Conservation (phyloP, 2,888 invertebrate species). For the Synergus gifuensis region DNA sequence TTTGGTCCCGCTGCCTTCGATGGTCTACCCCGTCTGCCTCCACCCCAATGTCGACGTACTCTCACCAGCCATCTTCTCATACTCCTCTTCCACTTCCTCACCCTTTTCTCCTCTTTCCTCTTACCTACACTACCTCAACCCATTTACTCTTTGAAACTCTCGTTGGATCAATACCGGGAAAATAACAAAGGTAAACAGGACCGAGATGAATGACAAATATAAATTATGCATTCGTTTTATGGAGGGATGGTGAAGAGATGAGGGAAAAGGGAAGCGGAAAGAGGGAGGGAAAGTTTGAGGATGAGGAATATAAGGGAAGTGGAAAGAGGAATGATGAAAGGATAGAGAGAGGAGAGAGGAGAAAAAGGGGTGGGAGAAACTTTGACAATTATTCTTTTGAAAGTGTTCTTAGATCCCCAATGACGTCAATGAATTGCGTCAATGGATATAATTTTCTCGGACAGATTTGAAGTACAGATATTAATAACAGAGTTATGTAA, state of each 20-base stretch:
- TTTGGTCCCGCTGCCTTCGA: slow-evolving; percentile 29
- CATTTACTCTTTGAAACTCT: slow-evolving; percentile 65
- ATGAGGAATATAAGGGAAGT: slow-evolving; percentile 40
- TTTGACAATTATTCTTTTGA: slow-evolving; percentile 31
- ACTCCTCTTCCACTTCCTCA: slow-evolving; percentile 49
- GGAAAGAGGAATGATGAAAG: slow-evolving; percentile 13
- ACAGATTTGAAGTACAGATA: neutral
- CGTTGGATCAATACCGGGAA: slow-evolving; percentile 71
- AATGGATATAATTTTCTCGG: neutral
- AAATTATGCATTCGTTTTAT: slow-evolving; percentile 71
- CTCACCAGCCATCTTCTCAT: slow-evolving; percentile 45
- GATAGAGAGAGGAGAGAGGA: neutral
- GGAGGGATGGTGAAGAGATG: slow-evolving; percentile 28
- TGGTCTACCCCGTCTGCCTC: slow-evolving; percentile 36
- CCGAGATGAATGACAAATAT: slow-evolving; percentile 72
- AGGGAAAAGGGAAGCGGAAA: slow-evolving; percentile 28
- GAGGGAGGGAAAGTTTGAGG: slow-evolving; percentile 10
- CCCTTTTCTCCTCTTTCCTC: slow-evolving; percentile 53
- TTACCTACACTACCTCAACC: slow-evolving; percentile 57
- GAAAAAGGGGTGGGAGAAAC: slow-evolving; percentile 33
- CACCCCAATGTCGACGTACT: slow-evolving; percentile 19
- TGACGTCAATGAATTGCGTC: slow-evolving; percentile 38
- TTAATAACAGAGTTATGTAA: neutral
- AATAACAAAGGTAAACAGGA: slow-evolving; percentile 74
- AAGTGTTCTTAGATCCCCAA: slow-evolving; percentile 8